Evolutionary conservation across 2,797 vertebrate species (phyloP), one percentile per base, ranked within the genome.

Genomic region (Graptemys geographica): DNA sequence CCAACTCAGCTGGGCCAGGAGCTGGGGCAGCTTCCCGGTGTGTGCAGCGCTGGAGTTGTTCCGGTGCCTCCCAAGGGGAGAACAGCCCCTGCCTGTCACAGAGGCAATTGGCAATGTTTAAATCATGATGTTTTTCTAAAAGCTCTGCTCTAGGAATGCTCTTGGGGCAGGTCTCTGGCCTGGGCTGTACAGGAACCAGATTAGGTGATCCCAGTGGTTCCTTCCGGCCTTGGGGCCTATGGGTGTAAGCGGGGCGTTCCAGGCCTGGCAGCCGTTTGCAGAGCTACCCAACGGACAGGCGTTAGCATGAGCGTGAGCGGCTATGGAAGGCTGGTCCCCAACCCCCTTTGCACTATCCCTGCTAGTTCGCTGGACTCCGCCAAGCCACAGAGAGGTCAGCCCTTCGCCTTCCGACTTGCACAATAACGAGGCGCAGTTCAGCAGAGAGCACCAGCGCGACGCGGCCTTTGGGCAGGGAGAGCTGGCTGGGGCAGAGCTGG

Each of bases 141-240:
- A 21, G n/a, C 18, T 37, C 9, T 37, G 37, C 37, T 41, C 37
- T 37, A 41, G 37, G n/a, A 5, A 6, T 41, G 65, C 11, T 6
- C 2, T n/a, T 8, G n/a, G n/a, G 65, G n/a, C 19, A 9, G 19
- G 21, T 23, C 16, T 41, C 69, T 41, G n/a, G 65, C 9, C 65
- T 37, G 19, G 65, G n/a, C 19, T 72, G 37, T 5, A 5, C 65
- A 11, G 37, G 69, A 23, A 1, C 21, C 21, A 21, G 19, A 5
- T 21, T 21, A n/a, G 65, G n/a, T 5, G 65, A 8, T 21, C 65
- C 5, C 65, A 11, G 19, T 19, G 19, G 13, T 18, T 84, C 19
- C 31, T 0, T 0, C 44, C 56, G 51, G 19, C 0, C 0, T 1
- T 16, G 47, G n/a, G 21, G 65, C n/a, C n/a, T 0, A 1, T 4